Evolutionary conservation across 2,888 invertebrate species (phyloP), one percentile per base, ranked within the genome.

Genomic region (Kryphioiulus occultus): DNA sequence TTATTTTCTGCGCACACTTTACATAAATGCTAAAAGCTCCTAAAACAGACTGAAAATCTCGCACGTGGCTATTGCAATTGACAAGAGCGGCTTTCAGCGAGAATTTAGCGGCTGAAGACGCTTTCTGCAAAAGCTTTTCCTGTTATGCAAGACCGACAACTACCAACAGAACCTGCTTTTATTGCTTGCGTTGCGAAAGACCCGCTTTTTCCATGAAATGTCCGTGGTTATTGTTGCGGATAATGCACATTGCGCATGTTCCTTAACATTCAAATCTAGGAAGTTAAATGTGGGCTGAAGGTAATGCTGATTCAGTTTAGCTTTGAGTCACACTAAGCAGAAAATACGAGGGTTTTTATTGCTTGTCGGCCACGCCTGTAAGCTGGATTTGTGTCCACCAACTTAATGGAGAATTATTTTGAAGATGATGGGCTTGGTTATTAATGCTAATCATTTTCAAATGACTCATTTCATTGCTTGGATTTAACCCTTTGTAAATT

Each of bases 11-110:
- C 78, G 30, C 30, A 30, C 78, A 78, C 78, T 78, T 78, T 78
- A 78, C 78, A 78, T 78, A 78, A 78, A 78, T 78, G 78, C 78
- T 78, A 78, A 78, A 78, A 78, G 78, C 78, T 30, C 78, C 78
- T 78, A 78, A 78, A 78, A 78, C 78, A 78, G 78, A 78, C 78
- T 78, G 78, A 30, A 78, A 78, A 78, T 78, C 78, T 78, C 78
- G 78, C 30, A 26, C 30, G 78, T 15, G 78, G 30, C 78, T 32
- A 78, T 78, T 30, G 78, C 78, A 26, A 78, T 30, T 7, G 78
- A 78, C 78, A 17, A 78, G 78, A 78, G 78, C 26, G 78, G 78
- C 78, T 78, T 78, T 78, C 26, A 78, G 78, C 12, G 17, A 78
- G 78, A 78, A 78, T 78, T 78, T 78, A 78, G 15, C 78, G 26